Base-by-base conservation (phyloP, 2,797 vertebrate species). In the Cirrhinus mrigala region DNA sequence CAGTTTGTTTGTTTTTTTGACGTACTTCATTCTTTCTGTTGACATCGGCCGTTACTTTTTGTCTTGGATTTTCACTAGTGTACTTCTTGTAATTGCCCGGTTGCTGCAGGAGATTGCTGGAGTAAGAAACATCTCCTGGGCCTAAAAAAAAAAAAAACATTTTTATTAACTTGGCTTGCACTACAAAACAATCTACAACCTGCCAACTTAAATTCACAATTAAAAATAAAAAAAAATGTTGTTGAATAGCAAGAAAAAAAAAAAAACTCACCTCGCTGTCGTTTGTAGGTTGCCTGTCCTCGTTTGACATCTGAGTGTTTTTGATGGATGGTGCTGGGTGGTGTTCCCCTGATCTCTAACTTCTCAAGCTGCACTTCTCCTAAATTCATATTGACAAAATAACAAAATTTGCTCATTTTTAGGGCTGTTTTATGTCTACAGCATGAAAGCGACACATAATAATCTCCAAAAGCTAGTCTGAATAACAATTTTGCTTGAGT, bases 251-350 rank as follows among this genome's bases (percentile, higher is more conserved):
- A 56, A 18, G 4, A 5, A 16, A 6, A 9, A 54, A 5, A 8
- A 54, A 22, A 8, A 40, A 54, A 54, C 89, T 89, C 80, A 93
- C 93, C 92, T 91, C 85, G 86, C 83, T 81, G 20, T 76, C 82
- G 86, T 86, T 89, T 91, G 60, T 89, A 89, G 40, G 89, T 88
- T n/a, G 91, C 82, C 12, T 0, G 1, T 0, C 68, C 90, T 89
- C 82, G 73, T 64, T 85, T 1, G 0, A 4, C 18, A 50, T 83
- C 86, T 0, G 73, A 0, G 0, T 87, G 89, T 83, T 86, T 88
- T 81, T 91, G 92, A 85, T 90, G 89, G 20, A 71, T 1, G 14
- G 88, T 88, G 24, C 92, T 92, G 37, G 91, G 89, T 62, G 92
- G 84, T 40, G 54, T 14, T 0, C 80, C 82, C 76, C 73, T 85